Evolutionary conservation across 2,113 vertebrate species (phyloP).

Genomic region (Osmerus mordax): DNA sequence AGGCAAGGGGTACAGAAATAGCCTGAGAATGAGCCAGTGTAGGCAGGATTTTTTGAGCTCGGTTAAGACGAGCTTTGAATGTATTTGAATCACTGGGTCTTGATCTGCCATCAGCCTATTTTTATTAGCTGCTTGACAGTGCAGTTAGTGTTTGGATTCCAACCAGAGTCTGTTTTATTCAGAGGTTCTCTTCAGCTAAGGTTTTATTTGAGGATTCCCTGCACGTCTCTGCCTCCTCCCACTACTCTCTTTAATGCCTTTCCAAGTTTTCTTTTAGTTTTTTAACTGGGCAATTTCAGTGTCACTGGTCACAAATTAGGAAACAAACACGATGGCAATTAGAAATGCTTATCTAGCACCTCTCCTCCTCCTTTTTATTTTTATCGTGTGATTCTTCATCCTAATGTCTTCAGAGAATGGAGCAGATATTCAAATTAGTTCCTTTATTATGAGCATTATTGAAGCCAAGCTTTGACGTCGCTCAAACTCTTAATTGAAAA

Average conservation of each 20-base stretch:
- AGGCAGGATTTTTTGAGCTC: slow-evolving; percentile 64
- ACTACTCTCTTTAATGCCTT: slow-evolving; percentile 44
- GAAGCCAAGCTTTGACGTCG: slow-evolving; percentile 59
- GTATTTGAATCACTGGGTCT: slow-evolving; percentile 72
- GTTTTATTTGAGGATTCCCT: slow-evolving; percentile 57
- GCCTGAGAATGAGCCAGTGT: slow-evolving; percentile 57
- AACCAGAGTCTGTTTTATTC: slow-evolving; percentile 65
- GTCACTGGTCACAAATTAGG: slow-evolving; percentile 64
- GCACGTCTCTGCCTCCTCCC: slow-evolving; percentile 44
- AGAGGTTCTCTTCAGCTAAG: slow-evolving; percentile 58
- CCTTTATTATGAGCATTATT: slow-evolving; percentile 67
- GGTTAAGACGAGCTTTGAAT: slow-evolving; percentile 67
- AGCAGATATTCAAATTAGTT: slow-evolving; percentile 72
- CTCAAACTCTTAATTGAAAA: slow-evolving; percentile 66
- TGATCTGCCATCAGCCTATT: slow-evolving; percentile 73
- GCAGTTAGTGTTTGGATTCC: slow-evolving; percentile 70
- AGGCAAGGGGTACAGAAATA: slow-evolving; percentile 33
- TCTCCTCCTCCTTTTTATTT: slow-evolving; percentile 39
- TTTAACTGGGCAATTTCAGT: slow-evolving; percentile 56
- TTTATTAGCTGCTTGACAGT: slow-evolving; percentile 66
- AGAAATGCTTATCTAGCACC: slow-evolving; percentile 64
- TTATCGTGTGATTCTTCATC: slow-evolving; percentile 62
- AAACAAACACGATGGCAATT: slow-evolving; percentile 70
- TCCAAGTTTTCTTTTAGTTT: slow-evolving; percentile 52
- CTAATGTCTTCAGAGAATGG: slow-evolving; percentile 62